Base-by-base conservation (phyloP, 2,888 invertebrate species). In the Morinoia aosen region DNA sequence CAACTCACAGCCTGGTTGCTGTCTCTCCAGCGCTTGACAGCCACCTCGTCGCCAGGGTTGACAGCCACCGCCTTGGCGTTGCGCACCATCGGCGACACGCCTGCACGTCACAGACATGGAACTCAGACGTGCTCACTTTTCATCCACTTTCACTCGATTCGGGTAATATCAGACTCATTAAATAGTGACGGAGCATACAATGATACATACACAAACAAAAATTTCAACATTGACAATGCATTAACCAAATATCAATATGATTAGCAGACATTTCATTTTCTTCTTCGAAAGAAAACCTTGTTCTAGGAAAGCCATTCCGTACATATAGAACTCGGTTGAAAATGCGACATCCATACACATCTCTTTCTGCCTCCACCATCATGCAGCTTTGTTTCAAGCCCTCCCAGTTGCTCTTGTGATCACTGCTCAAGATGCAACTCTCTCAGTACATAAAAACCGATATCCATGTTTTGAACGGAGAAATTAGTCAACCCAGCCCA, bases 1-100 rank as follows among this genome's bases (percentile, higher is more conserved):
- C 25, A 76, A 96, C 98, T 97, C 97, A 98, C 98, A 97, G 98
- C 98, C 97, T 98, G 98, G 97, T 99, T 99, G 95, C 98, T 98
- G 97, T 98, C 98, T 97, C 99, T 97, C 99, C 98, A 98, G 97
- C 98, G 98, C 97, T 98, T 98, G 95, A 98, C 98, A 96, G 98
- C 98, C 96, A 98, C 97, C 91, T 97, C 97, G 97, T 98, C 98
- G 3, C 98, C 98, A 0, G 98, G 98, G 97, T 98, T 98, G 95
- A 99, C 98, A 0, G 99, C 99, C 48, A 99, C 99, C 96, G 98
- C 98, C 97, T 99, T 99, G 95, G 99, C 99, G 97, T 98, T 98
- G 97, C 98, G 98, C 94, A 99, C 99, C 98, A 99, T 99, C 95
- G 99, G 98, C 95, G 99, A 98, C 97, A 99, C 98, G 97, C 98